Percentiles rank a stretch among this genome's conserved stretches.
phyloP scores from a whole-genome alignment of 2,888 invertebrate species.

The Andrena trimmerana region DNA sequence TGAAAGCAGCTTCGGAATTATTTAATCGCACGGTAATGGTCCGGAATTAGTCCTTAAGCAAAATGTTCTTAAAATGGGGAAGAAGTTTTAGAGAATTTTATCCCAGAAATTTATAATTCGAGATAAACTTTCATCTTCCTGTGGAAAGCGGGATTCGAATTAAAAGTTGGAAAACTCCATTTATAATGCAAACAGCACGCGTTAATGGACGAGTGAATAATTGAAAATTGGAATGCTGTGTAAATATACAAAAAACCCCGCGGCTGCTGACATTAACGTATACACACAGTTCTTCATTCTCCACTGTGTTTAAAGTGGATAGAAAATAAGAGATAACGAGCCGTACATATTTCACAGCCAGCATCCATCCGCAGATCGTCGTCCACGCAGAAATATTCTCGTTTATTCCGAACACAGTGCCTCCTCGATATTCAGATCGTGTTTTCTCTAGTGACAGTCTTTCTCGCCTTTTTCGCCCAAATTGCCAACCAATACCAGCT shows the following conservation, averaged over 20 bases:
- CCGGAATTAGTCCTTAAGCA: too few relatives aligned
- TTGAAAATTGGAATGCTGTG: too few relatives aligned
- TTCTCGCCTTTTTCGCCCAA: neutral
- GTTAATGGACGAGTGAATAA: too few relatives aligned
- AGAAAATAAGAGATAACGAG: neutral
- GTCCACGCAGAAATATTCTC: neutral
- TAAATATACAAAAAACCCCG: neutral
- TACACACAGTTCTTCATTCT: neutral
- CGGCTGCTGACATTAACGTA: neutral
- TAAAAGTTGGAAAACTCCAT: too few relatives aligned
- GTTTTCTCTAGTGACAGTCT: neutral
- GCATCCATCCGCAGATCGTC: neutral
- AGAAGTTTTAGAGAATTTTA: too few relatives aligned
- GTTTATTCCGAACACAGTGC: too few relatives aligned
- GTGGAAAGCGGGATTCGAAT: too few relatives aligned
- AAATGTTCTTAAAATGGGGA: too few relatives aligned
- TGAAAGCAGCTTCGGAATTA: neutral
- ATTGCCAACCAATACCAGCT: neutral
- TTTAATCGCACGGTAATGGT: neutral
- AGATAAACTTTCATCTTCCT: too few relatives aligned
- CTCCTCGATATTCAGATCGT: conserved; percentile 1
- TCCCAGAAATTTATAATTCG: too few relatives aligned
- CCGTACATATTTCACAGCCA: neutral
- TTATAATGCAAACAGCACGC: too few relatives aligned
- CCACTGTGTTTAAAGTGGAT: too few relatives aligned